Percentiles rank a stretch among this genome's conserved stretches.
Conservation (phyloP, 2,888 invertebrate species). For the Drosophila sordidapex region DNA sequence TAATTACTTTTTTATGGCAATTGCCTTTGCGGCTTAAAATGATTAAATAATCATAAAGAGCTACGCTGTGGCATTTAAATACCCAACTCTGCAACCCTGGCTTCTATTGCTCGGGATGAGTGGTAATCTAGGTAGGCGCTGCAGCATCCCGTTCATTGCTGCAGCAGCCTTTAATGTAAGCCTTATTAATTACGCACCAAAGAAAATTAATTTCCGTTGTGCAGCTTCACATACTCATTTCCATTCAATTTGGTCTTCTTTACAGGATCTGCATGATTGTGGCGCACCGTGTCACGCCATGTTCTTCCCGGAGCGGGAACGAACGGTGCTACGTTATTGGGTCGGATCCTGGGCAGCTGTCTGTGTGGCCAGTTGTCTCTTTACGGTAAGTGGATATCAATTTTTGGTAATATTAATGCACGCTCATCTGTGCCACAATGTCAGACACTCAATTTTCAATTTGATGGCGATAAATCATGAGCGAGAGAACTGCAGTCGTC, state of each 20-base stretch:
- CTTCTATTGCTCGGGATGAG: neutral
- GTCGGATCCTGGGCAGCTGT: slow-evolving; percentile 96
- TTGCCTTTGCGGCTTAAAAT: slow-evolving; percentile 31
- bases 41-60: slow-evolving; percentile 25
- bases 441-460: slow-evolving; percentile 70
- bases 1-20: slow-evolving; percentile 8
- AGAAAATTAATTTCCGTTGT: slow-evolving; percentile 61
- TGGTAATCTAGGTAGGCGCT: slow-evolving; percentile 26
- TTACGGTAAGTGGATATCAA: slow-evolving; percentile 87
- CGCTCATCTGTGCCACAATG: slow-evolving; percentile 45
- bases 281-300: slow-evolving; percentile 96
- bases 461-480: slow-evolving; percentile 68
- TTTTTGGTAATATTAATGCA: slow-evolving; percentile 41
- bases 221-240: slow-evolving; percentile 19
- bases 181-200: slow-evolving; percentile 71
- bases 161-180: slow-evolving; percentile 37
- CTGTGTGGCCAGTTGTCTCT: slow-evolving; percentile 95
- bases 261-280: slow-evolving; percentile 88
- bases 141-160: neutral
- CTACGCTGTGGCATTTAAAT: neutral
- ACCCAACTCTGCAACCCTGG: too few species aligned
- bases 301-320: slow-evolving; percentile 94
- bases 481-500: slow-evolving; percentile 43
- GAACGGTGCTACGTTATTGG: slow-evolving; percentile 94
- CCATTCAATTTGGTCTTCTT: slow-evolving; percentile 47